These are phyloP conservation scores for Drosophila nr. perissopoda DNA, from an alignment of 2,888 invertebrate genomes.

Conservation along the genomic window DNA sequence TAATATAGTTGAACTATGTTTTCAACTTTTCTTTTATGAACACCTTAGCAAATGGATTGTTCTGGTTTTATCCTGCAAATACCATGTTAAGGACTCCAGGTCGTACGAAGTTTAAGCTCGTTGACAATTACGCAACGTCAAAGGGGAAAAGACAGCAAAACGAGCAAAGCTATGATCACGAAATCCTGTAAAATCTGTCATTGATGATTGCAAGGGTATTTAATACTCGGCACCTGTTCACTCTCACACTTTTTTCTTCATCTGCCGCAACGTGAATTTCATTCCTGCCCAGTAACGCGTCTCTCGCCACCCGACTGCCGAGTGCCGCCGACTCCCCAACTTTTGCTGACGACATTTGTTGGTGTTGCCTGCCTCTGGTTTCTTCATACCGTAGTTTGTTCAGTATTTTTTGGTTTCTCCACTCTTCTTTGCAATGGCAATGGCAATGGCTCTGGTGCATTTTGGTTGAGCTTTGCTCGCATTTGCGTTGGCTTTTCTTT, in stretches of 20 bases:
- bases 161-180: background rate
- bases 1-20: background rate
- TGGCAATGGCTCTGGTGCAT: conserved; percentile 53
- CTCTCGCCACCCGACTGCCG: conserved; percentile 19
- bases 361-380: conserved; percentile 40
- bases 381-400: conserved; percentile 19
- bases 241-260: conserved; percentile 24
- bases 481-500: conserved; percentile 79
- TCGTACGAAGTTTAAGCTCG: background rate
- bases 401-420: conserved; percentile 23
- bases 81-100: background rate
- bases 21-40: background rate
- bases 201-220: conserved; percentile 19
- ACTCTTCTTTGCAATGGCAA: conserved; percentile 14
- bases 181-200: background rate
- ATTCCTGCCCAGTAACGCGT: conserved; percentile 47
- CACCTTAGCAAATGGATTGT: background rate
- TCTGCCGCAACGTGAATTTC: conserved; percentile 64
- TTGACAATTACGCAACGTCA: background rate
- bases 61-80: background rate
- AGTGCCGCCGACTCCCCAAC: conserved; percentile 34
- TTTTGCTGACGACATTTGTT: conserved; percentile 73
- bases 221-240: conserved; percentile 12
- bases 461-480: conserved; percentile 76
- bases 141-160: background rate